Conservation (phyloP, 2,888 invertebrate genomes). For the Pollenia angustigena region DNA sequence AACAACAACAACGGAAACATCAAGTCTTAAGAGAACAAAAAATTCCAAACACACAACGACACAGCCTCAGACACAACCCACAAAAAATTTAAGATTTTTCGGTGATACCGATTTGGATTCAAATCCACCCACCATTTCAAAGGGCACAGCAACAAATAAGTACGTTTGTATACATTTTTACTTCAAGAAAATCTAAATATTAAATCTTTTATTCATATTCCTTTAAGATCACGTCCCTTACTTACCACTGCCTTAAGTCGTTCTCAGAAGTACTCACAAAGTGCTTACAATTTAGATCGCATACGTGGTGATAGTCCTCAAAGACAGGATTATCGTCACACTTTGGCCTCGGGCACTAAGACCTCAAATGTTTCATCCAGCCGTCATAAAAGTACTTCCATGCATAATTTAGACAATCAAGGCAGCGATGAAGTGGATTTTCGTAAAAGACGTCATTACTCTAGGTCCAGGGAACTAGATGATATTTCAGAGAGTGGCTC, state of each 20-base stretch:
- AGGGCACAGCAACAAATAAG: constrained; percentile 80
- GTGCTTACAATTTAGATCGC: constrained; percentile 83
- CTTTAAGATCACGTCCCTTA: constrained; percentile 78
- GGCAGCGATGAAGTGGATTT: constrained; percentile 82
- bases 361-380: constrained; percentile 66
- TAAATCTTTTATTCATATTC: background rate
- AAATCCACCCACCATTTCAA: constrained; percentile 86
- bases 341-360: constrained; percentile 75
- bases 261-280: constrained; percentile 83
- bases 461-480: constrained; percentile 85
- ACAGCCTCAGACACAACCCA: constrained; percentile 73
- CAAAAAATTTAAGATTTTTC: constrained; percentile 91
- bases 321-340: constrained; percentile 78
- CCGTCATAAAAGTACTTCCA: constrained; percentile 81
- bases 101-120: constrained; percentile 93
- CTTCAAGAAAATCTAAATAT: background rate
- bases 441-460: constrained; percentile 82
- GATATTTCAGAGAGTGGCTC: constrained; percentile 84
- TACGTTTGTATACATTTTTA: constrained; percentile 67
- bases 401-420: constrained; percentile 83
- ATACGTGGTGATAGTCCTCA: constrained; percentile 77
- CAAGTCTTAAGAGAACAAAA: constrained; percentile 80
- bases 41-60: constrained; percentile 70
- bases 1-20: constrained; percentile 77
- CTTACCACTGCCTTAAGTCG: constrained; percentile 76